These are phyloP conservation scores for Frankliniella intonsa DNA, from an alignment of 2,888 invertebrate genomes.

Conservation along the genomic window DNA sequence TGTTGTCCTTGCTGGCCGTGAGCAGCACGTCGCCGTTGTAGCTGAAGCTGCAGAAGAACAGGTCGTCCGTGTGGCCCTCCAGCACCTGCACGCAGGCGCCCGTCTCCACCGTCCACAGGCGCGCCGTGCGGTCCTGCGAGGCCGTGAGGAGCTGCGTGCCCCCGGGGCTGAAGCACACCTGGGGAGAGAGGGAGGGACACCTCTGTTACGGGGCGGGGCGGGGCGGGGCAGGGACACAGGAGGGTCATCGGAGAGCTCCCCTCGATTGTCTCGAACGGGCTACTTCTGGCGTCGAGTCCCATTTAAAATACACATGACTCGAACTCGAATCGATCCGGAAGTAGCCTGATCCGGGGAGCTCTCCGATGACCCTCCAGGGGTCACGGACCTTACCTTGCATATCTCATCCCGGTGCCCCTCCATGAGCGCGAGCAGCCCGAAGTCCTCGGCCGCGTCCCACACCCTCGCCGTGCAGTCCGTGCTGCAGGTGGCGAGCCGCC, in stretches of 20 bases:
- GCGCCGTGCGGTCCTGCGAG: slow-evolving; percentile 68
- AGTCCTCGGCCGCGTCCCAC: slow-evolving; percentile 58
- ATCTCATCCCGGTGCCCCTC: slow-evolving; percentile 64
- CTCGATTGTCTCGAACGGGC: no score
- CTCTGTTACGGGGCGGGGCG: slow-evolving; percentile 16
- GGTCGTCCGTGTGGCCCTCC: slow-evolving; percentile 70
- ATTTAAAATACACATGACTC: no score
- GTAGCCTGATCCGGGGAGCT: no score
- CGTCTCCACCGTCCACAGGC: slow-evolving; percentile 65
- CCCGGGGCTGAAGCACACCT: slow-evolving; percentile 76
- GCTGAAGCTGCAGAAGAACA: slow-evolving; percentile 77
- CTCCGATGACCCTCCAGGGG: no score
- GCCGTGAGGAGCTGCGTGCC: slow-evolving; percentile 69
- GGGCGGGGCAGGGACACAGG: no score
- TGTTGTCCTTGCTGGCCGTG: slow-evolving; percentile 79
- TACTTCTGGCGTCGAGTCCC: no score
- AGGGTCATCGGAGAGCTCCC: no score
- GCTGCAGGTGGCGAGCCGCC: slow-evolving; percentile 66
- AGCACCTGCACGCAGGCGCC: slow-evolving; percentile 56
- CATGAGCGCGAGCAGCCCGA: slow-evolving; percentile 56
- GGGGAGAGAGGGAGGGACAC: slow-evolving; percentile 36
- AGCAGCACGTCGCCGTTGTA: slow-evolving; percentile 72
- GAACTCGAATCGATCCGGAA: no score
- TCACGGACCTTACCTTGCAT: slow-evolving; percentile 52
- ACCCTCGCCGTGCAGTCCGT: slow-evolving; percentile 70